A percentile compares a stretch with the other conserved stretches of the same genome.
Evolutionary conservation across 2,888 invertebrate genomes (phyloP).

Genomic region (Scaptomyza caliginosa): DNA sequence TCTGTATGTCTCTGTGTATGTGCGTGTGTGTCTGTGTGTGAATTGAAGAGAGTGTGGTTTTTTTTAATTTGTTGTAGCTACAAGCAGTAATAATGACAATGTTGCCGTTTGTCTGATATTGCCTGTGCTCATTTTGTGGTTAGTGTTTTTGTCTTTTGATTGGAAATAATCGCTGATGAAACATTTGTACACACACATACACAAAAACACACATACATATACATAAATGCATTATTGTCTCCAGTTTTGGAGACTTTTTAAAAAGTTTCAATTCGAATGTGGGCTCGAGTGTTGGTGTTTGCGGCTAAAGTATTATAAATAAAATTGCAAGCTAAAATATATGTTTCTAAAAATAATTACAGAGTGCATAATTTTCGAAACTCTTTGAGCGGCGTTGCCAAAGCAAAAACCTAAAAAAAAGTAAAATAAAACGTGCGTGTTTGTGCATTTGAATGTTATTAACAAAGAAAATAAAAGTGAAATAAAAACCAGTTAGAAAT

Average conservation of each 20-base stretch:
- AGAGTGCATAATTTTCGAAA: constrained; percentile 48
- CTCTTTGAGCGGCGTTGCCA: constrained; percentile 36
- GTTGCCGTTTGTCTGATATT: constrained; percentile 38
- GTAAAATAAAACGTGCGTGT: constrained; percentile 28
- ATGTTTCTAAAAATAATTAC: constrained; percentile 2
- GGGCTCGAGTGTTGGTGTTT: constrained; percentile 13
- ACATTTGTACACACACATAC: too few species aligned
- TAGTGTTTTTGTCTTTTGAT: constrained; percentile 37
- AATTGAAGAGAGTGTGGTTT: constrained; percentile 45
- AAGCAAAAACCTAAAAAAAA: constrained; percentile 18
- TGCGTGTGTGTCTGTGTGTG: constrained; percentile 18
- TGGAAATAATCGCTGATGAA: constrained; percentile 15
- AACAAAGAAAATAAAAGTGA: constrained; percentile 40
- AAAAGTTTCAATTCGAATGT: background rate
- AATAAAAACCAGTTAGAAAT: constrained; percentile 66
- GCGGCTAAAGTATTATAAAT: background rate
- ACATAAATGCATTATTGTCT: constrained; percentile 28
- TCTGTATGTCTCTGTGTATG: constrained; percentile 24
- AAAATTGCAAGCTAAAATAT: background rate
- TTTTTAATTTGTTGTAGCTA: constrained; percentile 51
- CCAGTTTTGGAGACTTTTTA: constrained; percentile 17
- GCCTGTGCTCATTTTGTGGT: constrained; percentile 40
- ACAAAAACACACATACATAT: too few species aligned
- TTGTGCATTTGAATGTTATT: constrained; percentile 42
- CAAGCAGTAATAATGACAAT: constrained; percentile 37